Evolutionary conservation across 2,888 invertebrate genomes (phyloP).

Genomic region (Stenodera caucasica): DNA sequence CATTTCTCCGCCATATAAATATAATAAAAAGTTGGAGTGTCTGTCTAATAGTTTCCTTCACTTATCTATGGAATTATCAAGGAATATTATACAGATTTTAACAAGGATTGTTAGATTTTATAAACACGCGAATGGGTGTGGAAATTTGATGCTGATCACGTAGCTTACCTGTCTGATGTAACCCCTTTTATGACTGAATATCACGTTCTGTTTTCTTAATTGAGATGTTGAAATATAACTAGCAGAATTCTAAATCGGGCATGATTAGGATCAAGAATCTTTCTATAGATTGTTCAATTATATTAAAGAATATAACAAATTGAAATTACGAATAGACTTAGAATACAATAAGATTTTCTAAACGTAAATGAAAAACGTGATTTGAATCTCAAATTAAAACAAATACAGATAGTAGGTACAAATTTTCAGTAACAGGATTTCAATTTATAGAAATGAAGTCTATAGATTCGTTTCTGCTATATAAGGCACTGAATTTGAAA

Average conservation of each 20-base stretch:
- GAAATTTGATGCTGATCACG: constrained; percentile 19
- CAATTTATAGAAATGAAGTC: too few species aligned
- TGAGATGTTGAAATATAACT: constrained; percentile 33
- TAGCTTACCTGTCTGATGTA: constrained; percentile 22
- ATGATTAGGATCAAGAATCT: constrained; percentile 31
- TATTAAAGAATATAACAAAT: constrained; percentile 13
- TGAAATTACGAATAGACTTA: not conserved
- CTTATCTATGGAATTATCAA: not conserved
- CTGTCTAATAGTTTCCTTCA: not conserved
- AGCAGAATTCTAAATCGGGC: constrained; percentile 28
- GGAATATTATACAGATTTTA: not conserved
- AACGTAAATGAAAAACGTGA: constrained; percentile 15
- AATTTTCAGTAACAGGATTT: too few species aligned
- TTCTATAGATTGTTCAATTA: constrained; percentile 33
- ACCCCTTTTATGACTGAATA: constrained; percentile 28
- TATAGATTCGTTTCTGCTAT: too few species aligned
- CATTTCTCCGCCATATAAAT: too few species aligned
- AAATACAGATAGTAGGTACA: too few species aligned
- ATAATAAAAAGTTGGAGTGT: not conserved
- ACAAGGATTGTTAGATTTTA: constrained; percentile 7
- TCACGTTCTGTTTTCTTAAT: constrained; percentile 36
- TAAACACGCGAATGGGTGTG: constrained; percentile 6
- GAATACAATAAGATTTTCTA: not conserved
- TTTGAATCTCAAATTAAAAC: constrained; percentile 13
- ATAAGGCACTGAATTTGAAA: too few species aligned